Conservation (phyloP, 2,888 invertebrate genomes). For the Piscicola geometra region DNA sequence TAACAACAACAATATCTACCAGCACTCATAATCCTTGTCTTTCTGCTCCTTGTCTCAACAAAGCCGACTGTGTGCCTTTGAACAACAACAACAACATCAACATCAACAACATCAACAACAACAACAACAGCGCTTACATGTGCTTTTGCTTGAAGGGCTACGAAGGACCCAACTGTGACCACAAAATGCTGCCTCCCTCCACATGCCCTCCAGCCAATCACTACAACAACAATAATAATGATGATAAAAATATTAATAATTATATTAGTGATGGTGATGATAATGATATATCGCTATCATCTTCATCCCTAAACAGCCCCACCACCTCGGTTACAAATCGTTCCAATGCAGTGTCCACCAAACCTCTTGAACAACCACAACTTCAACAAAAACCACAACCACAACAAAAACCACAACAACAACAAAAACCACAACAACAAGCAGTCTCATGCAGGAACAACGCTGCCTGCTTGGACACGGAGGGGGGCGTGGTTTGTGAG, state of each 20-base stretch:
- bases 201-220: neutral
- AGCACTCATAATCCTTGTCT: neutral
- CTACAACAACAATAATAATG: neutral
- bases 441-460: neutral
- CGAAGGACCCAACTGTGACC: neutral
- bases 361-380: neutral
- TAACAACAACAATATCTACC: neutral
- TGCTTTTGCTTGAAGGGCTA: neutral
- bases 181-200: neutral
- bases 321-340: no score
- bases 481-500: neutral
- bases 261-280: neutral
- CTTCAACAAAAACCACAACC: neutral
- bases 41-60: neutral
- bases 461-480: no score
- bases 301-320: no score
- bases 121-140: neutral
- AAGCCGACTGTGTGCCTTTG: neutral
- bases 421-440: constrained; percentile 19
- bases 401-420: neutral
- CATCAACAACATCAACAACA: neutral
- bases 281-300: no score
- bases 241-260: neutral
- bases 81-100: neutral
- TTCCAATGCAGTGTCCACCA: no score